Base-by-base conservation (phyloP, 2,888 invertebrate genomes). In the Habroteleia sp. region DNA sequence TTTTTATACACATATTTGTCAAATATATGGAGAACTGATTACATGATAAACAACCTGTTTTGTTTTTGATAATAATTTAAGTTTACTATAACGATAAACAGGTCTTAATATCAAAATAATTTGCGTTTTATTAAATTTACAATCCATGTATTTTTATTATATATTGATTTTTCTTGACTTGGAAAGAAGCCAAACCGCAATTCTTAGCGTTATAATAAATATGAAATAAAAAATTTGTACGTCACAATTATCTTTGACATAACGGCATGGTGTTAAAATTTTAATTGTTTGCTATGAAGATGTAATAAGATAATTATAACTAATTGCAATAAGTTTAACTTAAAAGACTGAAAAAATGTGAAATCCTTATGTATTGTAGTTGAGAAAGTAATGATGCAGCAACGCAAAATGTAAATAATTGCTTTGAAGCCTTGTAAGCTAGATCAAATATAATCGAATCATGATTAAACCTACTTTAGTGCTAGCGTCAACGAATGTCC, bases 401-500 rank as follows among this genome's bases (percentile, higher is more conserved):
- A 63, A 50, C 33, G n/a, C n/a, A 16, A 50, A 63, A 63, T 48
- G 20, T 41, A 63, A 65, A 44, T 65, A 52, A 52, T 13, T 8
- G 25, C 33, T 65, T 65, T 52, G 31, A 65, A 52, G 42, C 35
- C 4, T 31, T 39, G 17, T 52, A 52, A 29, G 48, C 42, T 33
- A 52, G 52, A 52, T 63, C 16, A 16, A 52, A 31, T 17, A 35
- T 52, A 65, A 65, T 63, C 41, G 63, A 65, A 52, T 65, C 63
- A 52, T 7, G 20, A 62, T 48, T 31, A 41, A 52, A 52, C 35
- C 42, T 17, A 35, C 33, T 52, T 42, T 23, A 25, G 11, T 42
- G 41, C n/a, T 23, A 58, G 35, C 14, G 44, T 35, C 44, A 58
- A 58, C 44, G 35, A 35, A 10, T 35, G 25, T 27, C 10, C 27